Evolutionary conservation across 2,113 vertebrate genomes (phyloP).

Genomic region (Carassius auratus): DNA sequence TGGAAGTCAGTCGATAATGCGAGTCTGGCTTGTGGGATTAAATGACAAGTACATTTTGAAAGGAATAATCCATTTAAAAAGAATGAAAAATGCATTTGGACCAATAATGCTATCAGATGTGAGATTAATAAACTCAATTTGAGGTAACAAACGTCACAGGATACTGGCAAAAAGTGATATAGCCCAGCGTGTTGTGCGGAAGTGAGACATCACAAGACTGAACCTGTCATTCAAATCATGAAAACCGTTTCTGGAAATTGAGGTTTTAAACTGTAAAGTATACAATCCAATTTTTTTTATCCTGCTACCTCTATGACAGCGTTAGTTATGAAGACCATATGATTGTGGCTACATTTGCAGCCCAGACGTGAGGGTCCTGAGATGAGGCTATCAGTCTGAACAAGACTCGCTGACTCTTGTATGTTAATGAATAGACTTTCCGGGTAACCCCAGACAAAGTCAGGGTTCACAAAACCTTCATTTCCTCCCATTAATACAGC

Average conservation of each 20-base stretch:
- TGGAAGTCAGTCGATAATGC: conserved; percentile 44
- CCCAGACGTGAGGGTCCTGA: not conserved
- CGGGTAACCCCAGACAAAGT: conserved; percentile 66
- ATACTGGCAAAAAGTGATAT: conserved; percentile 62
- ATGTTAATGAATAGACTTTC: conserved; percentile 46
- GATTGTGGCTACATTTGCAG: conserved; percentile 1
- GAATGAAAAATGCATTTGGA: conserved; percentile 55
- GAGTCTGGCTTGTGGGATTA: conserved; percentile 31
- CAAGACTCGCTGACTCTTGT: not conserved
- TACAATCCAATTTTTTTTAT: not conserved
- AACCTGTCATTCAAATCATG: conserved; percentile 60
- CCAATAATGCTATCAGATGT: conserved; percentile 63
- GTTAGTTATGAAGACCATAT: not conserved
- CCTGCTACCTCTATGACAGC: not conserved
- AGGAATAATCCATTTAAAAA: conserved; percentile 7
- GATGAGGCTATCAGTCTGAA: not conserved
- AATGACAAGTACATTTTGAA: conserved; percentile 38
- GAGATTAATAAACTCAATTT: conserved; percentile 70
- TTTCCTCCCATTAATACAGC: conserved; percentile 78
- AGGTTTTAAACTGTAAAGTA: conserved; percentile 23
- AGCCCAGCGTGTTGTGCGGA: conserved; percentile 43
- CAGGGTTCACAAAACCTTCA: conserved; percentile 74
- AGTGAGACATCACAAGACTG: conserved; percentile 58
- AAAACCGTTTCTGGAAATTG: conserved; percentile 53
- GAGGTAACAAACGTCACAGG: conserved; percentile 40